Base-by-base conservation (phyloP, 2,888 invertebrate genomes). In the Drosophila differens region DNA sequence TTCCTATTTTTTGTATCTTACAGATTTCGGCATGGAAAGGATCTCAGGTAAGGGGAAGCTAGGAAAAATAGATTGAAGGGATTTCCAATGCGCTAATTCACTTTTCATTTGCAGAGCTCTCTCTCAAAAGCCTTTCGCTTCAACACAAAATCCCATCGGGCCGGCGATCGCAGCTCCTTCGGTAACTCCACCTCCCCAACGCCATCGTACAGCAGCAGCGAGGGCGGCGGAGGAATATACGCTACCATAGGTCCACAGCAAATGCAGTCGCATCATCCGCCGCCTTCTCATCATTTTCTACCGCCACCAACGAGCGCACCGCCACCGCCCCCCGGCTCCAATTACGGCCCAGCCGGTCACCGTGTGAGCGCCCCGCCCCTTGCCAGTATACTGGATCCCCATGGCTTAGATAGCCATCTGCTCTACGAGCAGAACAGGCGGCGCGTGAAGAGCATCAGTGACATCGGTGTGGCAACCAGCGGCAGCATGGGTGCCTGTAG, bases 11-110 rank as follows among this genome's bases (percentile, higher is more conserved):
- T 67, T 55, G 61, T n/a, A 25, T 54, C 12, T 37, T 12, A 74
- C 82, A 93, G 93, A 93, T 93, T 90, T 93, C 93, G 87, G 93
- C 93, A 90, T 93, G 93, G 93, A 93, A 93, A 92, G 93, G 93
- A 92, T 93, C 93, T 87, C 93, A 93, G 93, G 93, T 93, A 82
- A 89, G 25, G 25, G 4, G 2, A 4, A 10, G 25, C n/a, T 12
- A 60, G 22, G 28, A 0, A 12, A 12, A 25, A 28, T 9, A 0
- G 1, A 0, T 22, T 25, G 2, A 47, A 4, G 22, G 22, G 9
- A 4, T 47, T 58, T 5, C 4, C 14, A 33, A 47, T 19, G n/a
- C 5, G 16, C 22, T 55, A 52, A 41, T 39, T 53, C 3, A 5
- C 3, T 10, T 37, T 10, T 7, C 0, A 12, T 28, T 47, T 51